Base-by-base conservation (phyloP, 2,113 vertebrate genomes). In the Cavia porcellus region DNA sequence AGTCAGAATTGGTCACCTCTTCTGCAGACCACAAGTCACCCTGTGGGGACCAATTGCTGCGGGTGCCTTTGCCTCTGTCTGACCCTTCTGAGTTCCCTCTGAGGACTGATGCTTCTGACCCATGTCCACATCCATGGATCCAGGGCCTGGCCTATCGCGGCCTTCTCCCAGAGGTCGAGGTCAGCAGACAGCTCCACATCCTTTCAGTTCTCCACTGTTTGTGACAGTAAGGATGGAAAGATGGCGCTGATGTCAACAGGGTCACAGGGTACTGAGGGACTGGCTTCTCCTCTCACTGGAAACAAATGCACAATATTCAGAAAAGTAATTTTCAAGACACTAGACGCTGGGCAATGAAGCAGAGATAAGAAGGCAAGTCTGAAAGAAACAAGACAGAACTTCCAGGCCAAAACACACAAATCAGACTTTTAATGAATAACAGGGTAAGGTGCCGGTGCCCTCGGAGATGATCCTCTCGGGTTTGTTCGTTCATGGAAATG, bases 1-100 rank as follows among this genome's bases (percentile, higher is more conserved):
- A 35, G 32, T 89, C 42, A 87, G 77, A 94, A 84, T 32, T 57
- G 59, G 42, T 81, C 45, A n/a, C 20, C 84, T 95, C 47, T 86
- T 66, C 80, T 8, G 28, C 77, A 55, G 19, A 75, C 75, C 81
- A 75, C 10, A 50, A 7, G 1, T 19, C 52, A 57, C 5, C 38
- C 38, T 82, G 50, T 90, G 57, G 55, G 4, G 24, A 59, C 52
- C 55, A 38, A 66, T 84, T 90, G 83, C 25, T 74, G 77, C 14
- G 47, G 80, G 90, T 8, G 20, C 35, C 38, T 86, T 50, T 91
- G 24, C 50, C 52, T 94, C n/a, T 1, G 5, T 50, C 22, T 89
- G 42, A 7, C 89, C 61, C 90, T 62, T 84, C 88, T 94, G 57
- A 75, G 52, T 70, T 84, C 59, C 62, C 77, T 30, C 28, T 64